phyloP scores from a whole-genome alignment of 2,888 invertebrate genomes.

The Pollenia griseotomentosa region DNA sequence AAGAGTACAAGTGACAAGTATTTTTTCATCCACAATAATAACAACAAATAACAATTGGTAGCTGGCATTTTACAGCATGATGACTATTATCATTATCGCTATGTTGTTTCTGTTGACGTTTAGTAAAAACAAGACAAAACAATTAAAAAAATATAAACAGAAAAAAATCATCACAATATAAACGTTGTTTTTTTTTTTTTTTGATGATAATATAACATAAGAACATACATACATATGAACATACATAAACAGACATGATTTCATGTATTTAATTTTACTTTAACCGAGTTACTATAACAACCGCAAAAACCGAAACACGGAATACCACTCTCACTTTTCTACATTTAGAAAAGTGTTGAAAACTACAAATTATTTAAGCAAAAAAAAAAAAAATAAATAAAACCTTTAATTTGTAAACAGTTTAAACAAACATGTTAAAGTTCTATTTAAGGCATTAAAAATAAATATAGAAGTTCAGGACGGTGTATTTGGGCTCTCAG shows the following conservation, averaged over 20 bases:
- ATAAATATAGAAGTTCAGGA: too few relatives aligned
- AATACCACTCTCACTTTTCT: slow-evolving; percentile 13
- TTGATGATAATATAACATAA: too few relatives aligned
- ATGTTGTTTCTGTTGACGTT: slow-evolving; percentile 30
- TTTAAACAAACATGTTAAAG: background rate
- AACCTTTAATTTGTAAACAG: background rate
- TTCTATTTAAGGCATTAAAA: too few relatives aligned
- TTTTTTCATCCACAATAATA: slow-evolving; percentile 17
- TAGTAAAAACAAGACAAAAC: background rate
- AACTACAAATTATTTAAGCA: background rate
- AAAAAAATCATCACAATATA: background rate
- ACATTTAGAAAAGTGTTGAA: slow-evolving; percentile 28
- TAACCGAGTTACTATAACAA: slow-evolving; percentile 43
- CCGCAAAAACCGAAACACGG: slow-evolving; percentile 28
- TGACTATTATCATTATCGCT: slow-evolving; percentile 10
- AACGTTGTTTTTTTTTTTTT: too few relatives aligned
- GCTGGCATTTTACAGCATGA: slow-evolving; percentile 35
- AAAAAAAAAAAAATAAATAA: background rate
- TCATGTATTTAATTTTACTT: slow-evolving; percentile 1
- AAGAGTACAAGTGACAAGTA: background rate
- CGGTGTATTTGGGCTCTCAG: too few relatives aligned
- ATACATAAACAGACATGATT: background rate
- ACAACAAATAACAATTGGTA: slow-evolving; percentile 36
- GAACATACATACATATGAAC: background rate
- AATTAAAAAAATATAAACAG: background rate